Base-by-base conservation (phyloP, 2,888 invertebrate species). In the Tricholauxania praeusta region DNA sequence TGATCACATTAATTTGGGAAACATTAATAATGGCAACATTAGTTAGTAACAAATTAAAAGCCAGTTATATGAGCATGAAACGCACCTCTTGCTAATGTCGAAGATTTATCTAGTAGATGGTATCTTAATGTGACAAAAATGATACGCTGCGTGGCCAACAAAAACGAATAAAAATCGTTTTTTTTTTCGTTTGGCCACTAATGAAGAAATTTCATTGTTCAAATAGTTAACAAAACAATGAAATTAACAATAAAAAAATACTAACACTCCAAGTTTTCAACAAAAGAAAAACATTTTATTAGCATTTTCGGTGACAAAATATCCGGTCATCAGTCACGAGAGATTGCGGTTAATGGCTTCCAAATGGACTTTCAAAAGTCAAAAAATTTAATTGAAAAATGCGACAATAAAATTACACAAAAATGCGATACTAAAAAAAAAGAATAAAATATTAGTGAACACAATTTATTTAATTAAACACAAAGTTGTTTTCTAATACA, bases 271-370 rank as follows among this genome's bases (percentile, higher is more conserved):
- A 71, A 71, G 71, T 72, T 72, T 75, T 75, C 73, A 73, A 76
- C 76, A 77, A 77, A 75, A 74, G 8, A 12, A 32, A 63, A 39
- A 28, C 47, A 28, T 60, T 62, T 70, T 64, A 65, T 71, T 64
- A 64, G 55, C 51, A 55, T 55, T 78, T 81, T 78, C 74, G 77
- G 82, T 83, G 84, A 83, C 83, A 83, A 83, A 81, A 82, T 83
- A 83, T 83, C 83, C 83, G 82, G 82, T 82, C 81, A 72, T 69
- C 72, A 72, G 64, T 69, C 55, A 75, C 59, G 53, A 69, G 49
- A 74, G 69, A 68, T 49, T 62, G 47, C 19, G 67, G 52, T 71
- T 71, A 65, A 65, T 51, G 55, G 66, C 66, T 55, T 22, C 48
- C 28, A 47, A 68, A 68, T 55, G 55, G 68, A 59, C 68, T 39